Base-by-base conservation (phyloP, 2,888 invertebrate species). In the Thyatira batis region DNA sequence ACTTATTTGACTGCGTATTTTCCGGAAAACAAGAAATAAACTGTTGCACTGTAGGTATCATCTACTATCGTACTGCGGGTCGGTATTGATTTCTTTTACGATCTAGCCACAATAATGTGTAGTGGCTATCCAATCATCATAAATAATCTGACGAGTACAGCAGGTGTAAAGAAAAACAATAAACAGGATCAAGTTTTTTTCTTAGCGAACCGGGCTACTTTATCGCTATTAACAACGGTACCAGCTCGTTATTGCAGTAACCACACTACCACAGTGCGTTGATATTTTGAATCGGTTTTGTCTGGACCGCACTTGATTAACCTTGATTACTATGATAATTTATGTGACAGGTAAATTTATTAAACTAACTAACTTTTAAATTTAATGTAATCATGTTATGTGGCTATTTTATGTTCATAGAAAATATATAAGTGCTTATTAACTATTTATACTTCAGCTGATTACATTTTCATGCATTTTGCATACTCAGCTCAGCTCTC, bases 181-280 rank as follows among this genome's bases (percentile, higher is more conserved):
- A 65, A 62, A 68, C 66, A 65, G 62, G 63, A 62, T 64, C 63
- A 61, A 44, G 65, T 60, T 63, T 63, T 39, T 39, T 39, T 63
- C 61, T 52, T 54, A 55, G 57, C 55, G 56, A 60, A 58, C 63
- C 54, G 61, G 60, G 60, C 53, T 59, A 63, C 55, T 57, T 60
- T 55, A 59, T 62, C 56, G 60, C 62, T 59, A 59, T 57, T 58
- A 57, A 56, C 55, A 66, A 66, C 64, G 61, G 66, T 59, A 58
- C 49, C 33, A 39, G 13, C 33, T 39, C 33, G 33, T 39, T 39
- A 39, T n/a, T 8, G 33, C 17, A 6, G 33, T 39, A 39, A 39
- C 33, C 33, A 48, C 21, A 46, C 53, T 46, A 55, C 48, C 46
- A 55, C 57, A n/a, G n/a, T 51, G 65, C 53, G 55, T 61, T 61